Percentiles rank a stretch among this genome's conserved stretches.
Evolutionary conservation across 1,140 invertebrate genomes (phyloP).

Genomic region (Plodia interpunctella): DNA sequence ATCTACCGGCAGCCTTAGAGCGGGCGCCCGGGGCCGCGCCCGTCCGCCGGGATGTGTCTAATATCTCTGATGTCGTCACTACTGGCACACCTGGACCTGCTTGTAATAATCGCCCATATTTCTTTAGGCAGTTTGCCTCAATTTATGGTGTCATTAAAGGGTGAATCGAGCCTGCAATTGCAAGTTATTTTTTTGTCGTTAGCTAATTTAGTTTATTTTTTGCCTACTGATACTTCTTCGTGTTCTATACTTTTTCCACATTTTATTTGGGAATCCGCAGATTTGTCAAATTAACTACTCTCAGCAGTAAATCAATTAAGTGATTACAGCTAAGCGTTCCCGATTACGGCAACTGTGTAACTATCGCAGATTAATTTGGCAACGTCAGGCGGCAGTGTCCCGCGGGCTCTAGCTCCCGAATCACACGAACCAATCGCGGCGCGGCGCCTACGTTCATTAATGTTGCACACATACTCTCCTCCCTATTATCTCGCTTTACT

Average conservation of each 20-base stretch:
- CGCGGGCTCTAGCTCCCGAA: constrained; percentile 20
- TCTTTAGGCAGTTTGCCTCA: too few species aligned
- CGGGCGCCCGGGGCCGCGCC: constrained; percentile 45
- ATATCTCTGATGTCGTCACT: constrained; percentile 28
- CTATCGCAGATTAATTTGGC: constrained; percentile 26
- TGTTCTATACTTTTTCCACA: too few species aligned
- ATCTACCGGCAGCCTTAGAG: constrained; percentile 77
- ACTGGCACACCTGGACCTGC: constrained; percentile 10
- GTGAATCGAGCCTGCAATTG: too few species aligned
- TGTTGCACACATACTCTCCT: constrained; percentile 24
- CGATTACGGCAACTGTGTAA: background rate
- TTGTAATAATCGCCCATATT: background rate
- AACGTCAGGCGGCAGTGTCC: constrained; percentile 15
- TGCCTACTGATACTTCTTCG: too few species aligned
- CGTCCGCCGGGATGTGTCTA: constrained; percentile 61
- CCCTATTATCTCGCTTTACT: constrained; percentile 24
- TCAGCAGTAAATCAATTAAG: background rate
- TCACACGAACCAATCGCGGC: constrained; percentile 27
- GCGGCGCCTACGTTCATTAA: constrained; percentile 27
- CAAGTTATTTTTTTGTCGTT: too few species aligned
- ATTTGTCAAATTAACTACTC: too few species aligned
- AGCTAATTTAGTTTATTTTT: too few species aligned
- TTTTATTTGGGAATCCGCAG: too few species aligned
- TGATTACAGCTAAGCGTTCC: background rate
- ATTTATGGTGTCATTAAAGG: too few species aligned